A percentile compares a stretch with the other conserved stretches of the same genome.
phyloP scores from a whole-genome alignment of 2,888 invertebrate genomes.

The Agrochola macilenta region DNA sequence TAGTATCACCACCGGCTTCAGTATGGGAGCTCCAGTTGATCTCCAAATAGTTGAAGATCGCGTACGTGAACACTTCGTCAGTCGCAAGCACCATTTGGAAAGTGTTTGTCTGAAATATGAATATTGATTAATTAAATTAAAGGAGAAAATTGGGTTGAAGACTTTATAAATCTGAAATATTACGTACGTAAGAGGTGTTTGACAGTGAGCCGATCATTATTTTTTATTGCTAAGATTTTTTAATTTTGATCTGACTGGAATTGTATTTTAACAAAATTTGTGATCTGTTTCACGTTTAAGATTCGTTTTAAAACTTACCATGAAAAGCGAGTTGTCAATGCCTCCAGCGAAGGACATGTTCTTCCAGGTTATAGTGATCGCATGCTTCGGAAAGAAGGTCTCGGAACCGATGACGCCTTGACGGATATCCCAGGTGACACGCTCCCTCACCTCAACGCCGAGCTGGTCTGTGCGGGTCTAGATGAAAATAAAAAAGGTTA shows the following conservation, averaged over 20 bases:
- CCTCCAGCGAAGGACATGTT: constrained; percentile 98
- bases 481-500: neutral
- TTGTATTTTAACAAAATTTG: too few species aligned
- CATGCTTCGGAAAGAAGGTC: constrained; percentile 97
- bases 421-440: constrained; percentile 96
- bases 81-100: constrained; percentile 98
- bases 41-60: constrained; percentile 98
- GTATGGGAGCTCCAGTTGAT: constrained; percentile 98
- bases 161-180: too few species aligned
- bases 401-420: constrained; percentile 97
- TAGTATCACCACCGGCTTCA: constrained; percentile 97
- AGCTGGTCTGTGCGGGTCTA: constrained; percentile 94
- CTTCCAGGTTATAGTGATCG: constrained; percentile 98
- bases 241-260: too few species aligned
- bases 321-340: constrained; percentile 94
- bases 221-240: neutral
- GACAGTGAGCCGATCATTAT: too few species aligned
- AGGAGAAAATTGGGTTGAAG: too few species aligned
- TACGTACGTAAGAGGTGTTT: too few species aligned
- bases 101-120: constrained; percentile 94
- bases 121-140: too few species aligned
- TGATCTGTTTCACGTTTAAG: neutral
- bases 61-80: constrained; percentile 98
- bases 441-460: constrained; percentile 96
- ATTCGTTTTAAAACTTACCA: constrained; percentile 83